Base-by-base conservation (phyloP, 2,113 vertebrate species). In the Trochalopteron elliotii region DNA sequence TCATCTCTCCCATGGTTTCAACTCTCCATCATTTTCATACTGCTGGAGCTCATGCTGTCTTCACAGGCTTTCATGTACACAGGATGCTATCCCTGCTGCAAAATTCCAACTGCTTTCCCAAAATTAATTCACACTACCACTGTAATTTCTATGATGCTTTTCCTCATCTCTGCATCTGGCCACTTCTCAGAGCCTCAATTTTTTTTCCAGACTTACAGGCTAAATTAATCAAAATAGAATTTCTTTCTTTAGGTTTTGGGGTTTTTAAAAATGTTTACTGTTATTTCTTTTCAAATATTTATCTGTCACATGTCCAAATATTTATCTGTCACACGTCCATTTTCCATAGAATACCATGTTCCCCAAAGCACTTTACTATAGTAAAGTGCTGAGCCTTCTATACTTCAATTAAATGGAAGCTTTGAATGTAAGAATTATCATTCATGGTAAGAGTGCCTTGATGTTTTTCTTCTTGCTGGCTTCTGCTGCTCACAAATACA, bases 41-140 rank as follows among this genome's bases (percentile, higher is more conserved):
- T 63, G 35, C 28, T 71, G 87, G 86, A 90, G 71, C 64, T 93
- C 90, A 86, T 50, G 71, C 55, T 94, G 71, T 92, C 88, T 91
- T 67, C 79, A 88, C 59, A 92, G 83, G 56, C 71, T 74, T 90
- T 90, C 71, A 83, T 52, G 50, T 70, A 35, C 50, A 70, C 45
- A 86, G 71, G 76, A 86, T 88, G 42, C 35, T 35, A 70, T 30
- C 56, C 55, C 71, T 74, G 76, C 35, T 56, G 64, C 39, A 90
- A 78, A 94, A 85, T 93, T 85, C 68, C 83, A 89, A 23, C 59
- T 59, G 24, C 39, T 93, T 94, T 96, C 79, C 59, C 79, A 55
- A 94, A 86, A 77, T 83, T 74, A 83, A 88, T 88, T 86, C 79
- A 59, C 21, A 40, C 49, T 30, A 77, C 64, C 55, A 70, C 83